A percentile compares a stretch with the other conserved stretches of the same genome.
Conservation (phyloP, 2,797 vertebrate species). For the Pangasius larnaudii region DNA sequence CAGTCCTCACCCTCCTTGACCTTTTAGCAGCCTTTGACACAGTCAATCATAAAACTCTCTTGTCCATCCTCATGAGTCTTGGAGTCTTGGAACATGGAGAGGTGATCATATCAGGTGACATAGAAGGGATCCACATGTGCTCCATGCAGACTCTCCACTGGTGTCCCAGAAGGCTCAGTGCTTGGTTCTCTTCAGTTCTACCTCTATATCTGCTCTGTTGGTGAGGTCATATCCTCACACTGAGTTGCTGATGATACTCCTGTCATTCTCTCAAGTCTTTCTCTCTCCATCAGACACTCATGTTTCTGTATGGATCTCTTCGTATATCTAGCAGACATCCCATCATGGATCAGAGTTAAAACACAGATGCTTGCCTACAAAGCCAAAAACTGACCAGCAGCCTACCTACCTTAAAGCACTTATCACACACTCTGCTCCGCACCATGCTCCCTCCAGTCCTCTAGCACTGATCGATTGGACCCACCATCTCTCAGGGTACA, state of each 20-base stretch:
- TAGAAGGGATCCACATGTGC: not conserved
- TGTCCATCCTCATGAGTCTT: not conserved
- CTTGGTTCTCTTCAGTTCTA: not conserved
- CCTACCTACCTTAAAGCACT: not conserved
- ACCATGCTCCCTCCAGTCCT: not conserved
- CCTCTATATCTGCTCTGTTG: not conserved
- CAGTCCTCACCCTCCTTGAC: not conserved
- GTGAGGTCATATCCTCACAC: not conserved
- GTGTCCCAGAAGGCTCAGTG: not conserved
- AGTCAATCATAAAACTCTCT: not conserved
- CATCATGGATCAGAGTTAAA: not conserved
- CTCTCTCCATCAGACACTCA: not conserved
- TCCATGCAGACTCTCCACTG: not conserved
- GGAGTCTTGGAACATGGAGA: not conserved
- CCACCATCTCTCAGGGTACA: not conserved
- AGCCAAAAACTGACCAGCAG: not conserved
- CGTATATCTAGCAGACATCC: not conserved
- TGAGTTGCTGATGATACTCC: not conserved
- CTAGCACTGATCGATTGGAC: not conserved
- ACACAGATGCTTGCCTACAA: not conserved
- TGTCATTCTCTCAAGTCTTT: not conserved
- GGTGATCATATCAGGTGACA: not conserved
- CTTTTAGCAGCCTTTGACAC: not conserved
- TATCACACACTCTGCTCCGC: not conserved
- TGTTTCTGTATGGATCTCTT: not conserved